A percentile compares a stretch with the other conserved stretches of the same genome.
These are phyloP conservation scores for Pygoscelis adeliae DNA, from an alignment of 2,113 vertebrate genomes.

Conservation along the genomic window DNA sequence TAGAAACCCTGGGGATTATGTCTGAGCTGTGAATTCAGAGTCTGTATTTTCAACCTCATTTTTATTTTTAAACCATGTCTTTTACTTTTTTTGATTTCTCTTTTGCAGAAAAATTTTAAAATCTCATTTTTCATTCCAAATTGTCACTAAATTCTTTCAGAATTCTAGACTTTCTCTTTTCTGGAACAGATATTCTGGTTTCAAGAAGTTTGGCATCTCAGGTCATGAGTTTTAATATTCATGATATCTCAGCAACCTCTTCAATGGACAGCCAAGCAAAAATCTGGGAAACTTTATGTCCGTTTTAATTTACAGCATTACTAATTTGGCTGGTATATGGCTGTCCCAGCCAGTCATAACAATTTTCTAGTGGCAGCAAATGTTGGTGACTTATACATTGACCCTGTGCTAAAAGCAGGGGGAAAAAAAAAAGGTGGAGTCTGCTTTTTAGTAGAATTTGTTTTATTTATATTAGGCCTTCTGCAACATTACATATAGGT, in stretches of 20 bases:
- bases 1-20: background rate
- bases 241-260: background rate
- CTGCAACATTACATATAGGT: background rate
- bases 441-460: background rate
- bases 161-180: background rate
- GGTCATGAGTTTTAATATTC: background rate
- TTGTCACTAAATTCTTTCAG: background rate
- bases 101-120: background rate
- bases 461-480: background rate
- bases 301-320: background rate
- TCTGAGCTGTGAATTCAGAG: background rate
- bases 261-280: background rate
- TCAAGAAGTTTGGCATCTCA: background rate
- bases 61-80: constrained; percentile 25
- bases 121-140: background rate
- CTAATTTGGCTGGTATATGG: background rate
- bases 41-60: background rate
- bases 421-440: no score
- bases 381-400: background rate
- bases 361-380: background rate
- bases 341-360: background rate
- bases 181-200: background rate
- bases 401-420: background rate
- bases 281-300: background rate
- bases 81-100: background rate